Evolutionary conservation across 1,140 invertebrate species (phyloP).

Genomic region (Camponotus floridanus): DNA sequence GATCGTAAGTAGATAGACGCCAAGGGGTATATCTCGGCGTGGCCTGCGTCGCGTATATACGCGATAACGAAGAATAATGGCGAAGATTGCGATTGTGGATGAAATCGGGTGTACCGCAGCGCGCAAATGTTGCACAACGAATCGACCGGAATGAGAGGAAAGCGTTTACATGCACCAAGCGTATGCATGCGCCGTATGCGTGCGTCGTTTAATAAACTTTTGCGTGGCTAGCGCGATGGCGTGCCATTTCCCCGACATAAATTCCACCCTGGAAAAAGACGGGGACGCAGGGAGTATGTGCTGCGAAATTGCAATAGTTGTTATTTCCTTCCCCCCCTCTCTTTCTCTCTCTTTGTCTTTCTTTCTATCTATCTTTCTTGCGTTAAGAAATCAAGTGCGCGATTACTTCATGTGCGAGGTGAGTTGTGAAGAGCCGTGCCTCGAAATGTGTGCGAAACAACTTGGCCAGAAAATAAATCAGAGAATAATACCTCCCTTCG

Average conservation of each 20-base stretch:
- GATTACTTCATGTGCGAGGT: not conserved
- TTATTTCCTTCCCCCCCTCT: too few relatives aligned
- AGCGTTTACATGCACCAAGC: not conserved
- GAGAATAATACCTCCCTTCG: slow-evolving; percentile 15
- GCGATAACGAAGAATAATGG: slow-evolving; percentile 30
- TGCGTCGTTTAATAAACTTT: slow-evolving; percentile 54
- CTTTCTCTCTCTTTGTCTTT: too few relatives aligned
- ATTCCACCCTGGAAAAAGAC: slow-evolving; percentile 35
- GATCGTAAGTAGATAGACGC: slow-evolving; percentile 35
- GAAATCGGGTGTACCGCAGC: slow-evolving; percentile 7
- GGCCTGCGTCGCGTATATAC: not conserved
- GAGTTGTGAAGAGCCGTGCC: slow-evolving; percentile 37
- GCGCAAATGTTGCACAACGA: slow-evolving; percentile 2
- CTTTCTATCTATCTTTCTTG: not conserved
- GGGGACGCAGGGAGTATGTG: not conserved
- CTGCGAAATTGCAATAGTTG: not conserved
- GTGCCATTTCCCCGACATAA: slow-evolving; percentile 51
- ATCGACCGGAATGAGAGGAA: slow-evolving; percentile 11
- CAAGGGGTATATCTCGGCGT: not conserved
- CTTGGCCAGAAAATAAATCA: slow-evolving; percentile 34
- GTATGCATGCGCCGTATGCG: not conserved
- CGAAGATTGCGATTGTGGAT: slow-evolving; percentile 13
- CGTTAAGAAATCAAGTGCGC: slow-evolving; percentile 40
- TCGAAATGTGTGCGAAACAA: slow-evolving; percentile 1
- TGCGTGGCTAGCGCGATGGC: slow-evolving; percentile 43